Conservation (phyloP, 2,113 vertebrate genomes). For the Xiphorhynchus elegans region DNA sequence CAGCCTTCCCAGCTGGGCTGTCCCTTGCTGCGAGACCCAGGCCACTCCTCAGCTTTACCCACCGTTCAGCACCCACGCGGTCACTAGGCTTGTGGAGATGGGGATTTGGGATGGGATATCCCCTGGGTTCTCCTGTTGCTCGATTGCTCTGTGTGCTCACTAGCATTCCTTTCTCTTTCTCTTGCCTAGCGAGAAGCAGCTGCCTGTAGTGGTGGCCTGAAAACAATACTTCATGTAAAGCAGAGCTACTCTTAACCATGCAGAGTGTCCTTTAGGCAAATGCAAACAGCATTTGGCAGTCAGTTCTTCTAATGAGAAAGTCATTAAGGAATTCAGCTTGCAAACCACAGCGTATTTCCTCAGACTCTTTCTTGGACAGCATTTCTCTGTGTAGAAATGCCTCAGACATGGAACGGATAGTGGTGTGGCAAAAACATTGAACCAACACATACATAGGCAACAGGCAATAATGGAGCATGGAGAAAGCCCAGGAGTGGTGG, state of each 20-base stretch:
- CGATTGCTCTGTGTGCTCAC: rapidly evolving
- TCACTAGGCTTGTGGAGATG: background rate
- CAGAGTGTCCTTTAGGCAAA: background rate
- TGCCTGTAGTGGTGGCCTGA: conserved; percentile 21
- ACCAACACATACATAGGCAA: rapidly evolving
- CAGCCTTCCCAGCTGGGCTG: background rate
- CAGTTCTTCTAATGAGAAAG: conserved; percentile 42
- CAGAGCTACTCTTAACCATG: background rate
- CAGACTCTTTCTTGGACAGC: conserved; percentile 18
- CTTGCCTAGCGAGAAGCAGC: background rate
- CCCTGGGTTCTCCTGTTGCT: rapidly evolving
- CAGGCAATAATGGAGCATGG: rapidly evolving
- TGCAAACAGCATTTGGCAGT: conserved; percentile 41
- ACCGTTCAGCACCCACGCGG: rapidly evolving
- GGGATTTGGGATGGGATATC: background rate
- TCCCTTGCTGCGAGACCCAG: rapidly evolving
- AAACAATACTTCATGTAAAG: background rate
- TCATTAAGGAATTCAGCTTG: conserved; percentile 50
- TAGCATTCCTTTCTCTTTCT: background rate
- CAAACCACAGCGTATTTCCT: conserved; percentile 28
- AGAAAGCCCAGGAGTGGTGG: background rate
- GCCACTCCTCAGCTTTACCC: background rate
- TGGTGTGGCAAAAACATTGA: background rate
- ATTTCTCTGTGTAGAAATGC: background rate
- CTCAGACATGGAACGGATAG: rapidly evolving